These are phyloP conservation scores for Mellivora capensis DNA, from an alignment of 2,113 vertebrate genomes.

Conservation along the genomic window DNA sequence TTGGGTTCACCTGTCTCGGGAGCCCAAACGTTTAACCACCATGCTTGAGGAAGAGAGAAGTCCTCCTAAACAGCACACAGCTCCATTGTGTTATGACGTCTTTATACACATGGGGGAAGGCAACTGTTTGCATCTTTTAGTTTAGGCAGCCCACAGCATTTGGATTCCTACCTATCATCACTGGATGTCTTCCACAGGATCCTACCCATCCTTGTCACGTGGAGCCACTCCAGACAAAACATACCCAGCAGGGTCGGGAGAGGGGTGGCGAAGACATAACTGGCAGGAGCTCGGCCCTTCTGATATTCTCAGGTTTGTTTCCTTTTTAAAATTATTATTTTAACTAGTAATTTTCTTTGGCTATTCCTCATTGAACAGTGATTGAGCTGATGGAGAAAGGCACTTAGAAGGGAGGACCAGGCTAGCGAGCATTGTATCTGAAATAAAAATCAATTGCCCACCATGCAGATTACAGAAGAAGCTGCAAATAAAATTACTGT, in stretches of 20 bases:
- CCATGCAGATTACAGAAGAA: conserved; percentile 66
- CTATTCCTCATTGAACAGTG: conserved; percentile 48
- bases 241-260: not conserved
- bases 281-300: not conserved
- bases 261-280: not conserved
- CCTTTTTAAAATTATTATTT: not conserved
- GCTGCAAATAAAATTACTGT: conserved; percentile 79
- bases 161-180: not conserved
- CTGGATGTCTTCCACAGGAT: not conserved
- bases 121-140: not conserved
- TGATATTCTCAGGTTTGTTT: conserved; percentile 43
- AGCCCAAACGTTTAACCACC: not conserved
- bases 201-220: not conserved
- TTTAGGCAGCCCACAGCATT: not conserved
- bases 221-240: conserved; percentile 7
- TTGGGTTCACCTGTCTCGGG: not conserved
- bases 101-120: not conserved
- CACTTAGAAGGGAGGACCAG: conserved; percentile 52
- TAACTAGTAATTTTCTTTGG: not conserved
- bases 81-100: accelerated
- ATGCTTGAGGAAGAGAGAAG: not conserved
- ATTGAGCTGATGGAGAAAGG: conserved; percentile 7
- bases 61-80: not conserved
- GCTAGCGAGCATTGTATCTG: not conserved
- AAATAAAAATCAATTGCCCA: conserved; percentile 77